Evolutionary conservation across 1,140 invertebrate species (phyloP), one percentile per base, ranked within the genome.

Genomic region (Drosophila paulistorum): DNA sequence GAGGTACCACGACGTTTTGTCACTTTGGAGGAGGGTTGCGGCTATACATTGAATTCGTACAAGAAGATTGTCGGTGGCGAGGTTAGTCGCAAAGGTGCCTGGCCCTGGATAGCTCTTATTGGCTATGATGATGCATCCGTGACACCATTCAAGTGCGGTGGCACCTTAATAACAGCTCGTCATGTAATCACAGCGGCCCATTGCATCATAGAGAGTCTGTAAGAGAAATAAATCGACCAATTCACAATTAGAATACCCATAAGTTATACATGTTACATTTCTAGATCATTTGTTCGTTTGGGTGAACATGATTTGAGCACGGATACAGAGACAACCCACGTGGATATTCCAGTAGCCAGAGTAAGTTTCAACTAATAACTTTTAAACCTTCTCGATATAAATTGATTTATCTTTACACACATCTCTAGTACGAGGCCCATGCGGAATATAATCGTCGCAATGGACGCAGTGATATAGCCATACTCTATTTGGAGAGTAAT

Each of bases 31-130:
- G 89, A 91, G n/a, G 91, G 90, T 23, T 93, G 93, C 58, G 93
- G 93, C 11, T 70, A 82, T 5, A 91, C 80, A 0, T 79, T 85
- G 35, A 68, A 74, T 0, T 67, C 71, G 3, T 91, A 81, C 58
- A 90, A 91, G 58, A 91, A 93, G 63, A 93, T 93, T 17, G 92
- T 92, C 3, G 93, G 93, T 17, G 83, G 90, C 4, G 85, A 86
- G 1, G 92, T 92, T 2, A 91, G 91, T 33, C 81, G 91, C 45
- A 87, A 79, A 37, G 91, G 91, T 3, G 77, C 90, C 0, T 92
- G 90, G 90, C 91, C 91, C 9, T 92, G 91, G 91, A 80, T 91
- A 1, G 90, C 85, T 0, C 59, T 92, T 0, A 20, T 92, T 3
- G 91, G 81, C 14, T 92, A 92, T 54, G 76, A 85, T 10, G 90